Base-by-base conservation (phyloP, 2,797 vertebrate genomes). In the Xiphophorus birchmanni region DNA sequence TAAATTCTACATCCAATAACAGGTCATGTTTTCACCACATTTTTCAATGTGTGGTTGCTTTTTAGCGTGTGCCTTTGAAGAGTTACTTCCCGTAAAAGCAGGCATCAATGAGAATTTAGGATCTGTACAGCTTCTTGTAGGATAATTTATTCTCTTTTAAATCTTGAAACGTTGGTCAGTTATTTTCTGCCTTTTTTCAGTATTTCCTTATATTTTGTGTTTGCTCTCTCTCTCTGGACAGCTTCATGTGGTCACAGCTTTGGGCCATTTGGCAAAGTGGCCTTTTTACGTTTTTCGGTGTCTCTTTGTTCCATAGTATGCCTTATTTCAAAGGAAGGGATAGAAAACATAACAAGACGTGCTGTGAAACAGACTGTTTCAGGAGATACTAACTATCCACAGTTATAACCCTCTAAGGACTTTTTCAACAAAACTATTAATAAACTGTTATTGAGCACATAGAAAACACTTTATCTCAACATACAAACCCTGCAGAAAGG, bases 61-160 rank as follows among this genome's bases (percentile, higher is more conserved):
- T 80, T 32, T 47, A 73, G 80, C 76, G 79, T 60, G 74, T 84
- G 82, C 84, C 81, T 85, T 81, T 77, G 40, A 79, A 76, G 54
- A 83, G 37, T 23, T 48, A 45, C 47, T 79, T 80, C 75, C 76
- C 45, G 42, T 75, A 35, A 50, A 75, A 78, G 73, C 76, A 78
- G 76, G 72, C 29, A 17, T 60, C 73, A 47, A 44, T 82, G 71
- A 60, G 67, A 21, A 69, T 71, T 56, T 8, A 74, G 74, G 73
- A 56, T 15, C 60, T 37, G n/a, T 21, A 21, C 71, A 85, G 29
- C n/a, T 72, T 15, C 74, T 81, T 29, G 37, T 40, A 32, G 76
- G 17, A 50, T 86, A 77, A 77, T 73, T 73, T 80, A 80, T 76
- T 74, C 4, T 13, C 18, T 60, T 79, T 42, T 35, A 11, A 60